Base-by-base conservation (phyloP, 2,113 vertebrate species). In the Cariama cristata region DNA sequence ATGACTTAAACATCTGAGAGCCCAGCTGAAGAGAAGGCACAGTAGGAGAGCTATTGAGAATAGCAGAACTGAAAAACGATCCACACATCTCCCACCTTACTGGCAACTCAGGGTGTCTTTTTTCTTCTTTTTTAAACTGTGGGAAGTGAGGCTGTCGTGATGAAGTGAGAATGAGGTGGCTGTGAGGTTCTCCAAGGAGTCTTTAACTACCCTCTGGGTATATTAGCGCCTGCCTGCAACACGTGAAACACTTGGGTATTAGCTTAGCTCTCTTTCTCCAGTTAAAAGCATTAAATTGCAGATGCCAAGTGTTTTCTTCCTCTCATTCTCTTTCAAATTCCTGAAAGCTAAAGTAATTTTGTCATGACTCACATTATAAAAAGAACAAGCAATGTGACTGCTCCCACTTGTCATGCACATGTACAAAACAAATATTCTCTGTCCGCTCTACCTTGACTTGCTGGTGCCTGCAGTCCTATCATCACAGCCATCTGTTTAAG, bases 221-320 rank as follows among this genome's bases (percentile, higher is more conserved):
- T 87, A 98, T 96, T 96, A 97, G 88, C 11, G 79, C 93, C 96
- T 97, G 95, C 93, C 75, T 92, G 72, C 63, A 96, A 98, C 94
- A 96, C 5, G 28, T 97, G 94, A 97, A 98, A 83, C 45, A 89
- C 96, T 96, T 95, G 89, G 96, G 88, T 92, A 97, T 98, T 97
- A 98, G 88, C 97, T 98, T 97, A 97, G 92, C 88, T 97, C 69
- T 94, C 91, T 90, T 97, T 97, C 97, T 95, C 83, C 96, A 95
- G 97, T 98, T 98, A 98, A 98, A 98, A 98, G 97, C 97, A 97
- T 94, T 98, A 98, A 98, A 98, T 98, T 98, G 96, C 97, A 97
- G 97, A 97, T 97, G 96, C 96, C 90, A 97, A 98, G 82, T 72
- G 80, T 79, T 97, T 96, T 98, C 88, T 91, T 97, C 84, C 66